phyloP scores from a whole-genome alignment of 1,140 invertebrate genomes.

The Drosophila fuyamai region DNA sequence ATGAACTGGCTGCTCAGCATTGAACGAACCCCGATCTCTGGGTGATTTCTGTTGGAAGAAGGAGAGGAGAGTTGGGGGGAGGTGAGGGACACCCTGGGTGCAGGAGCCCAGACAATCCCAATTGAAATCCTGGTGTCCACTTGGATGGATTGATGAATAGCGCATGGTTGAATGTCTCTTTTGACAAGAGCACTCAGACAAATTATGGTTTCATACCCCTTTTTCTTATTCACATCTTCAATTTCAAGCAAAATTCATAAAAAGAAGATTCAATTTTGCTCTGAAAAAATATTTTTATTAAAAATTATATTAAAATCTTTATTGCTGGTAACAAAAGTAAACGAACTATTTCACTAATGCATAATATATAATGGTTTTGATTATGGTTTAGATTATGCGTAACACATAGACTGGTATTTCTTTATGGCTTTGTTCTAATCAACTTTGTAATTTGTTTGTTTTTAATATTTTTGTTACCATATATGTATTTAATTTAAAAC shows the following conservation, averaged over 20 bases:
- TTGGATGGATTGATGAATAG: conserved; percentile 12
- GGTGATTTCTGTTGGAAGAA: neutral
- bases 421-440: too few relatives aligned
- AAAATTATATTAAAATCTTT: too few relatives aligned
- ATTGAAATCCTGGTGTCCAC: conserved; percentile 14
- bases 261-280: too few relatives aligned
- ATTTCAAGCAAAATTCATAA: too few relatives aligned
- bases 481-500: neutral
- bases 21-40: neutral
- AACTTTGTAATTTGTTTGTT: neutral
- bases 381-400: too few relatives aligned
- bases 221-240: too few relatives aligned
- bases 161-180: neutral
- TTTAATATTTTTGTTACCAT: neutral
- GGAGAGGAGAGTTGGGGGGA: neutral
- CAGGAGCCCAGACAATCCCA: conserved; percentile 10
- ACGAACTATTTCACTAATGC: too few relatives aligned
- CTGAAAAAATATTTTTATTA: too few relatives aligned
- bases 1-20: conserved; percentile 8
- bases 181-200: neutral
- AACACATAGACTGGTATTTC: too few relatives aligned
- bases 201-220: neutral
- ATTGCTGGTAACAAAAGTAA: too few relatives aligned
- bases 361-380: too few relatives aligned
- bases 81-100: neutral